These are phyloP conservation scores for Drosophila cyrtoloma DNA, from an alignment of 2,888 invertebrate genomes.

Conservation along the genomic window DNA sequence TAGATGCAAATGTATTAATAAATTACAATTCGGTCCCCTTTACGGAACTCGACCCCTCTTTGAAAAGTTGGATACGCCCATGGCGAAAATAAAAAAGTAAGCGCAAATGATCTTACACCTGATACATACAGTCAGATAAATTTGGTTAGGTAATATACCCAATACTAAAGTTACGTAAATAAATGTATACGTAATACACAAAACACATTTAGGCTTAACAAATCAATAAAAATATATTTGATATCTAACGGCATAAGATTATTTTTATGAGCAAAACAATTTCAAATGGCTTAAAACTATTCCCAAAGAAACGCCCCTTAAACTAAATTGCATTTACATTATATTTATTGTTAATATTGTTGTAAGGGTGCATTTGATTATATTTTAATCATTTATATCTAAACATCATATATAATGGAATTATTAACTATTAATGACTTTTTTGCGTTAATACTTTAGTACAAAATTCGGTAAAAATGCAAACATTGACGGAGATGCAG, in stretches of 20 bases:
- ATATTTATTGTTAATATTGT: background rate
- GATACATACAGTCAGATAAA: background rate
- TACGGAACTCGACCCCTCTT: background rate
- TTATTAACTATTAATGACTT: background rate
- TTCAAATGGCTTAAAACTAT: background rate
- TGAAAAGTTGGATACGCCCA: background rate
- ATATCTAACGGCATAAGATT: background rate
- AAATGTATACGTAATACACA: background rate
- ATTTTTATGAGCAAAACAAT: background rate
- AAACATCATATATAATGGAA: background rate
- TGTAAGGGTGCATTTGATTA: background rate
- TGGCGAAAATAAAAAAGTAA: background rate
- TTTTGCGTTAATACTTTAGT: background rate
- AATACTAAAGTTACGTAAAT: background rate
- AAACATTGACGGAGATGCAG: background rate
- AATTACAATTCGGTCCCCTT: background rate
- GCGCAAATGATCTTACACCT: background rate
- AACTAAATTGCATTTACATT: background rate
- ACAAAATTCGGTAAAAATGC: background rate
- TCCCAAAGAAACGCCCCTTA: background rate
- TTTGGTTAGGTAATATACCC: background rate
- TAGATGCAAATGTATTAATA: background rate
- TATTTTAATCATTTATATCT: background rate
- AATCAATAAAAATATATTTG: background rate
- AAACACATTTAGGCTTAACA: background rate